phyloP scores from a whole-genome alignment of 2,888 invertebrate genomes.

The Nudaria mundana region DNA sequence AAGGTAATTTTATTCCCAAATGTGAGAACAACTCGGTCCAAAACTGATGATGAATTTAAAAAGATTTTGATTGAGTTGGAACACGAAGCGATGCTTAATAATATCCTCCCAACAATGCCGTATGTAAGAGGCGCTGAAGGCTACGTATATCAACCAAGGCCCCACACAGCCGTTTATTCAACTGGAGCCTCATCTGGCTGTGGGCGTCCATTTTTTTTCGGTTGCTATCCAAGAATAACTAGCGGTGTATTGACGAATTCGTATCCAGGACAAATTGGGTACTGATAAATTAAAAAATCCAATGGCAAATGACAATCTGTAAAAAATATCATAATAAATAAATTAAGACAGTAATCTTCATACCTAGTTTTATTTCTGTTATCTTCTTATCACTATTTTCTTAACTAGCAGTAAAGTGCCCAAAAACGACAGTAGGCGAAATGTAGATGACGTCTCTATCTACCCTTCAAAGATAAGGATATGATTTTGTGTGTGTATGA shows the following conservation, averaged over 20 bases:
- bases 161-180: slow-evolving; percentile 31
- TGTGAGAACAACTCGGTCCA: slow-evolving; percentile 33
- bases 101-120: slow-evolving; percentile 65
- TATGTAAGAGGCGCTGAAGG: slow-evolving; percentile 35
- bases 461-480: too few species aligned
- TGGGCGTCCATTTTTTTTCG: slow-evolving; percentile 46
- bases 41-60: slow-evolving; percentile 40
- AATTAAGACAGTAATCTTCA: too few species aligned
- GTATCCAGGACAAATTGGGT: slow-evolving; percentile 9
- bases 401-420: too few species aligned
- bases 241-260: slow-evolving; percentile 27
- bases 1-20: slow-evolving; percentile 21
- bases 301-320: too few species aligned
- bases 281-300: too few species aligned
- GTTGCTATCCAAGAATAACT: slow-evolving; percentile 48
- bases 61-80: slow-evolving; percentile 43
- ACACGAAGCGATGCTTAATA: slow-evolving; percentile 58
- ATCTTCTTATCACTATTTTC: too few species aligned
- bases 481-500: too few species aligned
- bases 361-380: too few species aligned
- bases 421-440: too few species aligned
- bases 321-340: too few species aligned
- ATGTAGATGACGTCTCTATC: too few species aligned
- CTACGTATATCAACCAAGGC: slow-evolving; percentile 10
- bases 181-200: slow-evolving; percentile 25